Conservation (phyloP, 37 sponge, comb jelly and placozoan species). For the Halichondria panicea region DNA sequence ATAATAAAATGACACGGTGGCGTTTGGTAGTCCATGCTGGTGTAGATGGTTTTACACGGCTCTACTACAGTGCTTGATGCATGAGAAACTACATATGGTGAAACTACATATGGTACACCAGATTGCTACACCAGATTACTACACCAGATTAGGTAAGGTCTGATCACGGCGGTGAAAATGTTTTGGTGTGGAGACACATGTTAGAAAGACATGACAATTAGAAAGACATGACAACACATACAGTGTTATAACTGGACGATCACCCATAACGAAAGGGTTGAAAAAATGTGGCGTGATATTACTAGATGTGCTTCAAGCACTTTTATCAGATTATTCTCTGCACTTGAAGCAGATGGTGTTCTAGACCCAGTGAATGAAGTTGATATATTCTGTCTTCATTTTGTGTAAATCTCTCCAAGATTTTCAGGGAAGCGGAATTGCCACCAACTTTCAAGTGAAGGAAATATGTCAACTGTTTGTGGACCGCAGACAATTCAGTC, state of each 20-base stretch:
- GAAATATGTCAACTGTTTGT: conserved; percentile 1
- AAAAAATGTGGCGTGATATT: conserved; percentile 42
- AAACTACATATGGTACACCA: no score
- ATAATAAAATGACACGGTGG: background rate
- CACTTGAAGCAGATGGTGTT: conserved; percentile 9
- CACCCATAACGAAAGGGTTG: conserved; percentile 33
- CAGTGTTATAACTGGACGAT: no score
- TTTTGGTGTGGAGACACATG: conserved; percentile 15
- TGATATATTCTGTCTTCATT: conserved; percentile 25
- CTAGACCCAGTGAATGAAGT: conserved; percentile 36
- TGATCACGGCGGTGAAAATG: conserved; percentile 24
- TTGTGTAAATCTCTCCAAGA: conserved; percentile 21
- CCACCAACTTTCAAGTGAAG: background rate
- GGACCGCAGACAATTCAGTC: no score
- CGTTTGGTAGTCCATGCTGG: background rate
- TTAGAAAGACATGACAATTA: background rate
- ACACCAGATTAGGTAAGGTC: background rate
- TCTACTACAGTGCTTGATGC: no score
- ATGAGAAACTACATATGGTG: no score
- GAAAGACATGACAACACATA: no score
- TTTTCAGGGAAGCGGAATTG: conserved; percentile 2
- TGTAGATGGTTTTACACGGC: no score
- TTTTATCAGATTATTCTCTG: background rate
- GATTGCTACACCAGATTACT: no score
- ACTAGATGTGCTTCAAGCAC: background rate